Evolutionary conservation across 2,888 invertebrate genomes (phyloP), one percentile per base, ranked within the genome.

Genomic region (Dyspetes luteomarginatus): DNA sequence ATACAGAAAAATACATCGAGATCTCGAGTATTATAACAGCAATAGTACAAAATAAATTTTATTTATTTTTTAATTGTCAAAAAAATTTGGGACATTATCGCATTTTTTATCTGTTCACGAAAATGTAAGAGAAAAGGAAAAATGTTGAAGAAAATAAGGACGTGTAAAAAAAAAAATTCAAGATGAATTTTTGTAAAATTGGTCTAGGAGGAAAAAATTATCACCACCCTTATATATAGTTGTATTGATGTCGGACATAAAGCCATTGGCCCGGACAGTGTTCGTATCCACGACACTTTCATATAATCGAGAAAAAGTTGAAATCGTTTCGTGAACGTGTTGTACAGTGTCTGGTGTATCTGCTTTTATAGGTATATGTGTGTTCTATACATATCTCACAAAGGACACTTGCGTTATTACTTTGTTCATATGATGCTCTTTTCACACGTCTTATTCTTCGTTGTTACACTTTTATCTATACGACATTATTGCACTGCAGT

Each of bases 341-440:
- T 12, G 36, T 12, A 55, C 41, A 15, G 22, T 56, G 26, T 43
- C 9, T 12, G n/a, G 15, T 24, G 17, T 52, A 36, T 36, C 19
- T n/a, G 5, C 15, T 5, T n/a, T 48, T 36, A 19, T 19, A 24
- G 36, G 36, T 68, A 5, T 24, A 15, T 52, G 22, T 12, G 3
- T 12, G 56, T 28, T 24, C 43, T 7, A n/a, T 36, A 36, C 36
- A 7, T 4, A 19, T 22, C 28, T 26, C 17, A 28, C 22, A 7
- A 43, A 69, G 41, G 41, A 43, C 24, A 69, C 26, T 69, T 55
- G 55, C 45, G 43, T 43, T 69, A 69, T 69, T 69, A 69, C 69
- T 69, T 69, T 45, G 56, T 55, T 69, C 69, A 22, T 36, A 26
- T 19, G 56, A 69, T 43, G 36, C 36, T 36, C 28, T 56, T 69